Percentiles rank a stretch among this genome's conserved stretches.
phyloP scores from a whole-genome alignment of 2,797 vertebrate genomes.

The Eleutherodactylus coqui region DNA sequence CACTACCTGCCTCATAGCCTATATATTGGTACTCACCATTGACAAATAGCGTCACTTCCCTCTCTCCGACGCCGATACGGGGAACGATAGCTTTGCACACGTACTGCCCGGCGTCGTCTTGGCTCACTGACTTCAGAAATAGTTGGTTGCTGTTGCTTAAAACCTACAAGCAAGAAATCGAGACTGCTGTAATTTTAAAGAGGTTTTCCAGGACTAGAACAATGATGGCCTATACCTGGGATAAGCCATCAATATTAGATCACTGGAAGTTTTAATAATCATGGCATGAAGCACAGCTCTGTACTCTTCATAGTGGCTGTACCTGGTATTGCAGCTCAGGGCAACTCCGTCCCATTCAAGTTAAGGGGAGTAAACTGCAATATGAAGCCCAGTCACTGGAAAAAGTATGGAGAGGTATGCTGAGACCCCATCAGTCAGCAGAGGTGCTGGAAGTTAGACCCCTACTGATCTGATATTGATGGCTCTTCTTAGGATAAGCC shows the following conservation, averaged over 20 bases:
- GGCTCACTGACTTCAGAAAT: conserved; percentile 89
- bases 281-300: neutral
- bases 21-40: conserved; percentile 88
- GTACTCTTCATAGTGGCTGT: no score
- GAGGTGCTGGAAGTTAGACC: no score
- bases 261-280: neutral
- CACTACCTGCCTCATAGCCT: no score
- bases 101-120: conserved; percentile 90
- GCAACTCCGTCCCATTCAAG: no score
- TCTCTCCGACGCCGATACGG: conserved; percentile 91
- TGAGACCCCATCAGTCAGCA: no score
- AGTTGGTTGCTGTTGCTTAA: conserved; percentile 97
- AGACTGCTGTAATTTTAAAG: neutral
- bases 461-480: no score
- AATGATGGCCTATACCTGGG: neutral
- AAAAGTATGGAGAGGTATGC: no score
- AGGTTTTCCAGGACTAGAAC: neutral
- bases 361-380: no score
- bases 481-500: no score
- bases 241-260: no score
- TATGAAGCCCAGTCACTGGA: no score
- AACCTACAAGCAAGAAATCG: conserved; percentile 76
- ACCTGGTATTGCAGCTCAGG: no score
- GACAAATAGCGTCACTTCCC: conserved; percentile 89
- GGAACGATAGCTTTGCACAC: conserved; percentile 96